Evolutionary conservation across 1,140 invertebrate species (phyloP), one percentile per base, ranked within the genome.

Genomic region (Branchinecta lynchi): DNA sequence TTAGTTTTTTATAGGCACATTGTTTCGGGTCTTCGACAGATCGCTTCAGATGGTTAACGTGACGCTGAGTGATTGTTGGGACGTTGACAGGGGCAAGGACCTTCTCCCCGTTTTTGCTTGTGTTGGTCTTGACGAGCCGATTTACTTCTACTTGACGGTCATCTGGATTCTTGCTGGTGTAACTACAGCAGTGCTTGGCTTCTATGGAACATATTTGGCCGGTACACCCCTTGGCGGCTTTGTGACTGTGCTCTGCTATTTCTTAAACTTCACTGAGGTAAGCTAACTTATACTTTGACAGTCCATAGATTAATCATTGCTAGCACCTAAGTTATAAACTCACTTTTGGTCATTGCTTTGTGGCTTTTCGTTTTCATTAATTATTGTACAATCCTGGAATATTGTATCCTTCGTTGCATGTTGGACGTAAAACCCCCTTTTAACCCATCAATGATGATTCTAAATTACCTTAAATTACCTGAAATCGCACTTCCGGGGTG

Each of bases 261-360:
- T 90, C 72, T 88, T 85, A 71, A 92, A 93, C 76, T 89, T 92
- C 76, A 83, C 81, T 6, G 89, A 92, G 77, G 83, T 83, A 78
- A 74, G 71, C 74, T 69, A 69, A 5, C 44, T 66, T 43, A 32
- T 20, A 51, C 70, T 32, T 32, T 69, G 32, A 43, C 15, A 65
- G 10, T 21, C 66, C 44, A 17, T 21, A 43, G 9, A 45, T 32
- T 43, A 44, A 43, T n/a, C 68, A 20, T 21, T 72, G 43, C 44
- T 66, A 17, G 21, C n/a, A n/a, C n/a, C n/a, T n/a, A n/a, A n/a
- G n/a, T n/a, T n/a, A n/a, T n/a, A n/a, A n/a, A n/a, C n/a, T n/a
- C n/a, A n/a, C n/a, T n/a, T n/a, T n/a, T n/a, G n/a, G n/a, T n/a
- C n/a, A n/a, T n/a, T n/a, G n/a, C n/a, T n/a, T n/a, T n/a, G n/a